phyloP scores from a whole-genome alignment of 2,888 invertebrate genomes.

The Oligia latruncula region DNA sequence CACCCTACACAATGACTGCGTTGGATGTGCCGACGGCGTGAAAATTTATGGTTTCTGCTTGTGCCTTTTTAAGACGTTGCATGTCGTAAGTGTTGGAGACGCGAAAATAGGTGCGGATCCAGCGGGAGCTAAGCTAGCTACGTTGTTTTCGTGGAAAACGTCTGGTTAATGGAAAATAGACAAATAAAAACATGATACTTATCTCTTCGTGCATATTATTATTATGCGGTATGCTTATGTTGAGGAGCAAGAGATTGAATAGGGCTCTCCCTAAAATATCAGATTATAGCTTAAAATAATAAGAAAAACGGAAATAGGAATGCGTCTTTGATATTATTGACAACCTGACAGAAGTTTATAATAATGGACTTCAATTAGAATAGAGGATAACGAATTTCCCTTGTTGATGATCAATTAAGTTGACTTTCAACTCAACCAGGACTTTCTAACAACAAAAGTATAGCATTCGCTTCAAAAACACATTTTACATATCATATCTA shows the following conservation, averaged over 20 bases:
- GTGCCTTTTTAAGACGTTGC: conserved; percentile 74
- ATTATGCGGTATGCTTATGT: no score
- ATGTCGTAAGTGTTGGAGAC: conserved; percentile 67
- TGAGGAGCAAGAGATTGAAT: not conserved
- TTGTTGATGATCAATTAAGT: not conserved
- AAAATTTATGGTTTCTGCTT: conserved; percentile 76
- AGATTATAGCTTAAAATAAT: not conserved
- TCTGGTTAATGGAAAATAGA: not conserved
- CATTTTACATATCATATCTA: conserved; percentile 20
- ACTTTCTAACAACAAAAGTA: not conserved
- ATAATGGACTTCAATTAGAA: not conserved
- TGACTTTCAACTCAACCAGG: not conserved
- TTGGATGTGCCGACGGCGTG: conserved; percentile 67
- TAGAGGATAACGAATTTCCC: not conserved
- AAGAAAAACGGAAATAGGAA: not conserved
- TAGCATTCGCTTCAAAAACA: not conserved
- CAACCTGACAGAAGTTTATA: not conserved
- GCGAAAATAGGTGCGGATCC: conserved; percentile 44
- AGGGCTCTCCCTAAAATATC: not conserved
- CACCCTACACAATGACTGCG: conserved; percentile 59
- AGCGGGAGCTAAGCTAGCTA: conserved; percentile 45
- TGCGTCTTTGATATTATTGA: not conserved
- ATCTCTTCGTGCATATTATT: not conserved
- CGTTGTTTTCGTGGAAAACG: not conserved
- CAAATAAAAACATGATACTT: not conserved